phyloP scores from a whole-genome alignment of 2,797 vertebrate species.

The Mormyrops boulengeri region DNA sequence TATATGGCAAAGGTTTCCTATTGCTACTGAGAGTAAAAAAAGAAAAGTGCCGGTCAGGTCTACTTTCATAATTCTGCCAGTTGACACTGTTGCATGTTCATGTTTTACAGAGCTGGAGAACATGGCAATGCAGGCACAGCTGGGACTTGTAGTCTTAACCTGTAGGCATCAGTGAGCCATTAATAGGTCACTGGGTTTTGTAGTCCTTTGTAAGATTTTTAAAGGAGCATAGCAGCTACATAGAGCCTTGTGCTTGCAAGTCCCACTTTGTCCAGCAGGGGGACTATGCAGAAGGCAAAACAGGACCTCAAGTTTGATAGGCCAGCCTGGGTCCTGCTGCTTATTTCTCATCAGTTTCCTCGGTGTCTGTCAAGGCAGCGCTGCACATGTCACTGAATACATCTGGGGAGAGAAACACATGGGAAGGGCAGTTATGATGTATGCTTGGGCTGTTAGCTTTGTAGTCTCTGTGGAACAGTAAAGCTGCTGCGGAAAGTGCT shows the following conservation, averaged over 20 bases:
- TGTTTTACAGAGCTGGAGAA: neutral
- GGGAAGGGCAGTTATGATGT: neutral
- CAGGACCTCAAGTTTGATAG: neutral
- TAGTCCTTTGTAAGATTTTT: neutral
- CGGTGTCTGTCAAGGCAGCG: conserved; percentile 4
- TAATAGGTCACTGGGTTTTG: neutral
- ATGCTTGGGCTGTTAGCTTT: neutral
- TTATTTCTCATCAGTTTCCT: neutral
- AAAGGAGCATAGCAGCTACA: neutral
- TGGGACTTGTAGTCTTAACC: neutral
- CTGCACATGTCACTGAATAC: conserved; percentile 19
- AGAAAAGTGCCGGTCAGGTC: neutral
- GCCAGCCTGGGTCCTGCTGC: neutral
- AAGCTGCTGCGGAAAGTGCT: neutral
- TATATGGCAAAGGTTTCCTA: neutral
- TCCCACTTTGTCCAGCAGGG: conserved; percentile 8
- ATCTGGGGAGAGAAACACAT: neutral
- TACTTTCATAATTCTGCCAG: neutral
- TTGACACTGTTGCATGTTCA: neutral
- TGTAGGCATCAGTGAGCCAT: neutral
- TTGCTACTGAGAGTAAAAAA: conserved; percentile 1
- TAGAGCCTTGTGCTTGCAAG: neutral
- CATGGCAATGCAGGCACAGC: neutral
- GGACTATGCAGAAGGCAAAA: neutral
- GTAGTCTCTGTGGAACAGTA: neutral